Evolutionary conservation across 2,888 invertebrate species (phyloP).

Genomic region (Volucella inanis): DNA sequence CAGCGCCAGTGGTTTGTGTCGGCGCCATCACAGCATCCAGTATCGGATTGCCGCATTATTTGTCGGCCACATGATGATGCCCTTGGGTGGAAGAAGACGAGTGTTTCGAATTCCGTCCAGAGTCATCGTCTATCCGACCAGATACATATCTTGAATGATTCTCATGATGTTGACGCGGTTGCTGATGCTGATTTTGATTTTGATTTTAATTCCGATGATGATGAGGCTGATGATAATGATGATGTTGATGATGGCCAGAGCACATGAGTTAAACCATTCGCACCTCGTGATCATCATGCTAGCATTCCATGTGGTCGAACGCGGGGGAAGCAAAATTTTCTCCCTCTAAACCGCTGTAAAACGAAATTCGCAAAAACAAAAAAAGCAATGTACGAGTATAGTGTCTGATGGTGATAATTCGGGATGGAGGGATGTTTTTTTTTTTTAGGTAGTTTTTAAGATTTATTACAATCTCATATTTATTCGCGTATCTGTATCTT

Average conservation of each 20-base stretch:
- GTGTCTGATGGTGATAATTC: conserved; percentile 48
- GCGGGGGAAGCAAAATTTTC: conserved; percentile 18
- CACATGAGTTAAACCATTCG: conserved; percentile 38
- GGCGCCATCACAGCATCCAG: conserved; percentile 59
- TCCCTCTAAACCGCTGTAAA: conserved; percentile 2
- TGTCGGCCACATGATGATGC: conserved; percentile 32
- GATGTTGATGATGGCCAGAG: conserved; percentile 53
- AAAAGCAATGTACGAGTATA: conserved; percentile 11
- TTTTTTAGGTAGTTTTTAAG: conserved; percentile 1
- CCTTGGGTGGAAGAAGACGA: conserved; percentile 43
- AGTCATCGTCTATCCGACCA: conserved; percentile 35
- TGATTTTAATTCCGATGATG: conserved; percentile 35
- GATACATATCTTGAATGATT: conserved; percentile 16
- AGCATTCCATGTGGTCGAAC: conserved; percentile 45
- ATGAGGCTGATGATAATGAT: conserved; percentile 39
- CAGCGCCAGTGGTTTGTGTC: conserved; percentile 23
- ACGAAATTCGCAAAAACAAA: conserved; percentile 9
- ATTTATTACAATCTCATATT: conserved; percentile 57
- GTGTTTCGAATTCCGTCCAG: conserved; percentile 39
- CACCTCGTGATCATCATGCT: conserved; percentile 47
- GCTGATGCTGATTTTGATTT: not conserved
- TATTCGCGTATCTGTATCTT: conserved; percentile 21
- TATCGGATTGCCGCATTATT: conserved; percentile 61
- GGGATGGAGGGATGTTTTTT: conserved; percentile 28
- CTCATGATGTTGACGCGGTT: not conserved